A percentile compares a stretch with the other conserved stretches of the same genome.
Evolutionary conservation across 2,888 invertebrate genomes (phyloP).

Genomic region (Tetramorium bicarinatum): DNA sequence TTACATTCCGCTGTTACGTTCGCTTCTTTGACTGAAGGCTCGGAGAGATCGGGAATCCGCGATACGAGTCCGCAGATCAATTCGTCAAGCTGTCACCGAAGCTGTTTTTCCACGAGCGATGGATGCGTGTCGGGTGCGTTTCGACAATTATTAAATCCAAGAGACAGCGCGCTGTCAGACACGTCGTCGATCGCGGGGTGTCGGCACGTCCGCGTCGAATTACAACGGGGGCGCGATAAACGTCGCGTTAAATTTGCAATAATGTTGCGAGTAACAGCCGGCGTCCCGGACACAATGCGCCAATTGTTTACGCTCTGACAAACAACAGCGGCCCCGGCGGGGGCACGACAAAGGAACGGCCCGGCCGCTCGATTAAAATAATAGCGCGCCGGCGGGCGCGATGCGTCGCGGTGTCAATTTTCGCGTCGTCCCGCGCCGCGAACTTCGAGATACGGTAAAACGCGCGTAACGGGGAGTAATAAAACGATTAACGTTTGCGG

Average conservation of each 20-base stretch:
- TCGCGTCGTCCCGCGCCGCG: slow-evolving; percentile 52
- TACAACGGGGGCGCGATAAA: slow-evolving; percentile 29
- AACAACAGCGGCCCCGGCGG: slow-evolving; percentile 25
- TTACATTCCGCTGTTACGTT: neutral
- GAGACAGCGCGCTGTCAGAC: slow-evolving; percentile 16
- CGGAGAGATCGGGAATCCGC: neutral
- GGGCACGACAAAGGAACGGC: slow-evolving; percentile 35
- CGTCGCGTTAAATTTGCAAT: slow-evolving; percentile 34
- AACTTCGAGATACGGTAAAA: slow-evolving; percentile 54
- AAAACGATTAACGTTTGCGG: slow-evolving; percentile 67
- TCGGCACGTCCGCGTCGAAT: slow-evolving; percentile 11
- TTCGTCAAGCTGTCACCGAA: slow-evolving; percentile 38
- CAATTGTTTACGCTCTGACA: slow-evolving; percentile 43
- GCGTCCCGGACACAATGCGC: slow-evolving; percentile 8
- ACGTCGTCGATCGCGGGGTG: neutral
- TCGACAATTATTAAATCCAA: slow-evolving; percentile 34
- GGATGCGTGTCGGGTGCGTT: slow-evolving; percentile 11
- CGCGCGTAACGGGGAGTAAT: slow-evolving; percentile 53
- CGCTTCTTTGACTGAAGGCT: neutral
- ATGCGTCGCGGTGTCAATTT: slow-evolving; percentile 53
- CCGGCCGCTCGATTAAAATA: slow-evolving; percentile 47
- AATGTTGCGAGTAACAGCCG: slow-evolving; percentile 8
- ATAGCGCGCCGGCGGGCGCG: slow-evolving; percentile 43
- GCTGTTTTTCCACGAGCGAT: slow-evolving; percentile 4
- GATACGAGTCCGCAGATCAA: slow-evolving; percentile 17